A percentile compares a stretch with the other conserved stretches of the same genome.
phyloP scores from a whole-genome alignment of 1,140 invertebrate genomes.

The Trinorchestia longiramus region DNA sequence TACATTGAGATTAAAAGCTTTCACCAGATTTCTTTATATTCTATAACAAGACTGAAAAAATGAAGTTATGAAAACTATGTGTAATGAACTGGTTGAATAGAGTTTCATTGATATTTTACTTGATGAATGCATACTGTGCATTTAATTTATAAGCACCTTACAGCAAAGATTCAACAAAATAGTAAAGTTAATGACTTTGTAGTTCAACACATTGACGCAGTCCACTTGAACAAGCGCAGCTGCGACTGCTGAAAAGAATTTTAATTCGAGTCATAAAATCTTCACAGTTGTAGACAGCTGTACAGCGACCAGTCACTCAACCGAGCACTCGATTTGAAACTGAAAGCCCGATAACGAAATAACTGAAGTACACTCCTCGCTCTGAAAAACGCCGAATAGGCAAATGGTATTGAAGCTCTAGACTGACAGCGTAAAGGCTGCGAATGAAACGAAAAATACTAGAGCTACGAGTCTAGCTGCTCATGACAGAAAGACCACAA shows the following conservation, averaged over 20 bases:
- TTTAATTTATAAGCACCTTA: not conserved
- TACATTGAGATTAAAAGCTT: no score
- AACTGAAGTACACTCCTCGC: not conserved
- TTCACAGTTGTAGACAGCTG: not conserved
- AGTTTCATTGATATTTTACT: not conserved
- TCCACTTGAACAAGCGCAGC: not conserved
- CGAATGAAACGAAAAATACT: not conserved
- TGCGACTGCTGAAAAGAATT: no score
- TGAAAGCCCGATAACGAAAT: not conserved
- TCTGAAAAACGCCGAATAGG: not conserved
- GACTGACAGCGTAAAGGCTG: not conserved
- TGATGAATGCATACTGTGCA: not conserved
- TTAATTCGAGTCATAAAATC: not conserved
- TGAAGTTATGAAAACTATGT: not conserved
- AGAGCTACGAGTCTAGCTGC: not conserved
- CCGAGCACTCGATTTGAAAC: not conserved
- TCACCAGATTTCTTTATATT: no score
- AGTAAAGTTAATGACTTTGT: not conserved
- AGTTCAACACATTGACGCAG: not conserved
- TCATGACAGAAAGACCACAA: not conserved
- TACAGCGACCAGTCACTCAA: no score
- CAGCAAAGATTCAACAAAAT: not conserved
- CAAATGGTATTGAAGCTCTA: not conserved
- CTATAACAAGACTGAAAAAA: no score
- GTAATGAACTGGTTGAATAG: not conserved